phyloP scores from a whole-genome alignment of 1,140 invertebrate genomes.

The Nebria ingens region DNA sequence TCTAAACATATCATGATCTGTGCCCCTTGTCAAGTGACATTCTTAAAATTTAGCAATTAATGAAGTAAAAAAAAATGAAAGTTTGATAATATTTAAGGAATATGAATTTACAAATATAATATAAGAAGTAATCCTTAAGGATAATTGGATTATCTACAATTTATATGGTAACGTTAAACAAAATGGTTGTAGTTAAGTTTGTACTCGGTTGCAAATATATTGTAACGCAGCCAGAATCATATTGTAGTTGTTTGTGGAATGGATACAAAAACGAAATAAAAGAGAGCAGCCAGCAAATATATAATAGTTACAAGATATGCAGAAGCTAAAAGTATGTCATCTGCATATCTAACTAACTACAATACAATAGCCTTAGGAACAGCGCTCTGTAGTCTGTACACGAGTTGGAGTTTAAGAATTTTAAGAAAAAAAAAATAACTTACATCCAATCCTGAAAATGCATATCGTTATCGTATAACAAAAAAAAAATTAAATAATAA shows the following conservation, averaged over 20 bases:
- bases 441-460: conserved; percentile 29
- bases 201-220: conserved; percentile 5
- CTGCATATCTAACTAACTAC: conserved; percentile 7
- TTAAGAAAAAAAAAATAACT: conserved; percentile 13
- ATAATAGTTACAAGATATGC: not conserved
- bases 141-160: conserved; percentile 9
- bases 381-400: conserved; percentile 6
- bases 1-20: conserved; percentile 41
- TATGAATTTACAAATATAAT: conserved; percentile 29
- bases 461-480: conserved; percentile 31
- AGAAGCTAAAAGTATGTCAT: not conserved
- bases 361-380: conserved; percentile 5
- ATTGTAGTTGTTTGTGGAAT: conserved; percentile 5
- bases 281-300: not conserved
- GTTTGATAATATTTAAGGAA: conserved; percentile 37
- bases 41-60: conserved; percentile 37
- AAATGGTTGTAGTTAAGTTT: conserved; percentile 6
- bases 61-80: conserved; percentile 31
- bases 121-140: conserved; percentile 9
- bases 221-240: not conserved
- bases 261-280: no score
- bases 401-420: conserved; percentile 12
- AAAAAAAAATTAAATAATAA: no score
- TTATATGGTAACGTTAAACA: conserved; percentile 8
- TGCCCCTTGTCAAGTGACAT: conserved; percentile 39